These are phyloP conservation scores for Drosophila fuyamai DNA, from an alignment of 1,140 invertebrate species.

Conservation along the genomic window DNA sequence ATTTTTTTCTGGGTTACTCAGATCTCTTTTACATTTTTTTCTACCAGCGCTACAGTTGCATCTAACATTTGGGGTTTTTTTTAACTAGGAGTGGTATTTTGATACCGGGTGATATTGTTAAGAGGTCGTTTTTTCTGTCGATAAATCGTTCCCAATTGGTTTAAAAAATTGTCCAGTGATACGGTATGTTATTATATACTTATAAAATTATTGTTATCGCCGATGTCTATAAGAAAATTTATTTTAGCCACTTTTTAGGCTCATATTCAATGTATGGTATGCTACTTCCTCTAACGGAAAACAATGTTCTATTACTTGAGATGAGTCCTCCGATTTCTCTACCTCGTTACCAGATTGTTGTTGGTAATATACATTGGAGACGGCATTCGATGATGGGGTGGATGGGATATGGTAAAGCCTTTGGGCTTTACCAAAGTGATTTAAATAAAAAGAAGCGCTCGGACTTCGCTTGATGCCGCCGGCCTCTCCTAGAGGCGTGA, in stretches of 20 bases:
- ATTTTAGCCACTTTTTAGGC: neutral
- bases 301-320: neutral
- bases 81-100: neutral
- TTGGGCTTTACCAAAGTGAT: neutral
- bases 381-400: neutral
- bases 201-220: no score
- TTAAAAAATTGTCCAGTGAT: no score
- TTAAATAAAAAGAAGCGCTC: no score
- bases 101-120: neutral
- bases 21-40: no score
- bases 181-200: no score
- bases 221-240: no score
- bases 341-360: neutral
- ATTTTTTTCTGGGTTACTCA: no score
- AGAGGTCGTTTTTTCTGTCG: no score
- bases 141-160: no score
- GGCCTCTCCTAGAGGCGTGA: no score
- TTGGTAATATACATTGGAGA: neutral
- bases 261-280: accelerated
- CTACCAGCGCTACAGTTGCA: no score
- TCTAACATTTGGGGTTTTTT: neutral
- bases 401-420: neutral
- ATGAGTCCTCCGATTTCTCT: neutral
- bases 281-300: accelerated
- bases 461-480: no score